Evolutionary conservation across 2,113 vertebrate species (phyloP).

Genomic region (Bagarius yarrelli): DNA sequence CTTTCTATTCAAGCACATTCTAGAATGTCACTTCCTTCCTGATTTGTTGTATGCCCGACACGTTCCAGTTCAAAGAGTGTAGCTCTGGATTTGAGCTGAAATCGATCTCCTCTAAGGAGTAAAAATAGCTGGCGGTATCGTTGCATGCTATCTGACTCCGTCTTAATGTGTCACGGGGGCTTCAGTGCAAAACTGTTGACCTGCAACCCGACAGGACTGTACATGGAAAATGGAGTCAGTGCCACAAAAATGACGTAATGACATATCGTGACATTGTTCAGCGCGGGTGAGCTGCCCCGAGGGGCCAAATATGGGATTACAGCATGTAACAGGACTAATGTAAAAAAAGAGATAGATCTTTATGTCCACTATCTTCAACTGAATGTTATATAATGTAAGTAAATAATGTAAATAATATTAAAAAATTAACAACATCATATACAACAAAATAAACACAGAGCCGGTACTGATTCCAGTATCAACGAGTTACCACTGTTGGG

Average conservation of each 20-base stretch:
- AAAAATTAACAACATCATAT: too few relatives aligned
- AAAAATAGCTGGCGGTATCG: slow-evolving; percentile 47
- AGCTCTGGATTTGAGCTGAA: slow-evolving; percentile 38
- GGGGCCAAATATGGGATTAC: slow-evolving; percentile 51
- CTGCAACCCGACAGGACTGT: slow-evolving; percentile 41
- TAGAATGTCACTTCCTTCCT: slow-evolving; percentile 40
- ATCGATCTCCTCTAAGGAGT: slow-evolving; percentile 44
- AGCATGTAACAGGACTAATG: too few relatives aligned
- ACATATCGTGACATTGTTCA: slow-evolving; percentile 47
- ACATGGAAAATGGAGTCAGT: slow-evolving; percentile 47
- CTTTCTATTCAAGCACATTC: slow-evolving; percentile 27
- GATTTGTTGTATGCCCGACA: slow-evolving; percentile 22
- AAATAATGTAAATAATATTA: too few relatives aligned
- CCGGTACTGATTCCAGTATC: too few relatives aligned
- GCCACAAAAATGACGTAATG: slow-evolving; percentile 49
- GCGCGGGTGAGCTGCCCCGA: slow-evolving; percentile 26
- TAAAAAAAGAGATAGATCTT: too few relatives aligned
- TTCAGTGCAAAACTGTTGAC: slow-evolving; percentile 21
- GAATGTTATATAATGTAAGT: too few relatives aligned
- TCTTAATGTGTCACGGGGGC: slow-evolving; percentile 33
- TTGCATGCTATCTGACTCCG: slow-evolving; percentile 46
- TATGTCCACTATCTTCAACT: too few relatives aligned
- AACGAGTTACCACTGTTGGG: too few relatives aligned
- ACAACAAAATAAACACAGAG: too few relatives aligned
- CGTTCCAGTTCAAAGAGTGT: slow-evolving; percentile 32